These are phyloP conservation scores for Quadroppia sp. DNA, from an alignment of 2,888 invertebrate species.

Conservation along the genomic window DNA sequence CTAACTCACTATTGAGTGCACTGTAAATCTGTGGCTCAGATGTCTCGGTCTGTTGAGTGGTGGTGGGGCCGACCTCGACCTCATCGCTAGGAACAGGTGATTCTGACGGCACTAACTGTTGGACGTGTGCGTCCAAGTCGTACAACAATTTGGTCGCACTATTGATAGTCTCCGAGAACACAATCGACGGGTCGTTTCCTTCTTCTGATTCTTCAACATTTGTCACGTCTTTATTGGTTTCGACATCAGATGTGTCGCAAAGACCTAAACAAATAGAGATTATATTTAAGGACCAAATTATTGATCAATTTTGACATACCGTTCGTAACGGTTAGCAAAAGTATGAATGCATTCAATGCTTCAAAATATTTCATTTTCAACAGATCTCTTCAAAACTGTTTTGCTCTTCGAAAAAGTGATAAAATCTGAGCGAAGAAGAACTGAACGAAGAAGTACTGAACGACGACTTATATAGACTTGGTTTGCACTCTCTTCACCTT, in stretches of 20 bases:
- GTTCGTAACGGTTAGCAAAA: background rate
- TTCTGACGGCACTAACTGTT: slow-evolving; percentile 16
- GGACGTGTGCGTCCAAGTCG: slow-evolving; percentile 41
- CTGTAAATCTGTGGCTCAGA: slow-evolving; percentile 35
- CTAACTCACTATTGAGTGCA: slow-evolving; percentile 38
- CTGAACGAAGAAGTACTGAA: background rate
- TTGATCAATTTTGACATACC: background rate
- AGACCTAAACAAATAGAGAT: background rate
- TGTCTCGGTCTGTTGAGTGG: slow-evolving; percentile 1
- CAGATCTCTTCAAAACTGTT: too few relatives aligned
- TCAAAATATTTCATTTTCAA: background rate
- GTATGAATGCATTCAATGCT: background rate
- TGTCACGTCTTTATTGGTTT: background rate
- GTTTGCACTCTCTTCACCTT: slow-evolving; percentile 28
- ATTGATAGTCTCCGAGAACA: slow-evolving; percentile 32
- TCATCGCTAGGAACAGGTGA: background rate
- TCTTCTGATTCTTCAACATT: slow-evolving; percentile 1
- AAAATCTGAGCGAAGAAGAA: too few relatives aligned
- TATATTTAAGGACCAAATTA: background rate
- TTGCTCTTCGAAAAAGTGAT: background rate
- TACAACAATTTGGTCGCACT: slow-evolving; percentile 41
- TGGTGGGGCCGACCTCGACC: background rate
- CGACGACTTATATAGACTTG: slow-evolving; percentile 2
- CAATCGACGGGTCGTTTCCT: background rate
- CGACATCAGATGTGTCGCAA: background rate